Percentiles rank a stretch among this genome's conserved stretches.
Conservation (phyloP, 2,113 vertebrate species). For the Mesocricetus auratus region DNA sequence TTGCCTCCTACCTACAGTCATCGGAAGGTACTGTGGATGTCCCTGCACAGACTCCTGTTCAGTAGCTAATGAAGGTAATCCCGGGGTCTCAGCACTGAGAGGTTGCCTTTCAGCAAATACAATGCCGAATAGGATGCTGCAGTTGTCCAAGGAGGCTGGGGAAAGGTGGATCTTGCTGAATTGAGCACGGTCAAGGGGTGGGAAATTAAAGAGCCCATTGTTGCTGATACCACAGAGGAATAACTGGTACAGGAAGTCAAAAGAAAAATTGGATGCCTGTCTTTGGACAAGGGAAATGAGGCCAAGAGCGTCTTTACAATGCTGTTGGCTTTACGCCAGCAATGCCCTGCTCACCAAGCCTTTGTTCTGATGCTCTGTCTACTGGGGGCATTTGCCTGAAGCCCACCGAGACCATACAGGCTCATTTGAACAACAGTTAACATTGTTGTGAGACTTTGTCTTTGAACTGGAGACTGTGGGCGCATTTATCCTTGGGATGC, state of each 20-base stretch:
- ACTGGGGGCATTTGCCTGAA: not conserved
- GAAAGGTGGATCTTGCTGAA: not conserved
- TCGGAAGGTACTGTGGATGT: accelerated
- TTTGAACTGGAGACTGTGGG: slow-evolving; percentile 34
- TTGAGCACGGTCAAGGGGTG: not conserved
- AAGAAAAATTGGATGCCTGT: not conserved
- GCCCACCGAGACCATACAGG: slow-evolving; percentile 41
- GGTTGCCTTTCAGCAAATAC: not conserved
- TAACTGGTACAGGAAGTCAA: not conserved
- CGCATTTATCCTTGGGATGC: slow-evolving; percentile 6
- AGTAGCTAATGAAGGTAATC: not conserved
- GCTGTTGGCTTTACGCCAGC: not conserved
- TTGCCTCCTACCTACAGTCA: not conserved
- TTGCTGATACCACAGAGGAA: slow-evolving; percentile 2
- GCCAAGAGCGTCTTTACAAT: not conserved
- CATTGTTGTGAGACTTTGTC: slow-evolving; percentile 44
- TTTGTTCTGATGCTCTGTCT: not conserved
- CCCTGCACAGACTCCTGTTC: not conserved
- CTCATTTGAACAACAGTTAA: slow-evolving; percentile 56
- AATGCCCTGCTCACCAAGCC: not conserved
- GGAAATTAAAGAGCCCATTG: not conserved
- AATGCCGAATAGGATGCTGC: not conserved
- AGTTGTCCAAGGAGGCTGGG: slow-evolving; percentile 14
- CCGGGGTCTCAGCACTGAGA: not conserved
- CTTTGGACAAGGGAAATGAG: not conserved